Conservation (phyloP, 1,140 invertebrate species). For the silkworm (Bombyx mori) region DNA sequence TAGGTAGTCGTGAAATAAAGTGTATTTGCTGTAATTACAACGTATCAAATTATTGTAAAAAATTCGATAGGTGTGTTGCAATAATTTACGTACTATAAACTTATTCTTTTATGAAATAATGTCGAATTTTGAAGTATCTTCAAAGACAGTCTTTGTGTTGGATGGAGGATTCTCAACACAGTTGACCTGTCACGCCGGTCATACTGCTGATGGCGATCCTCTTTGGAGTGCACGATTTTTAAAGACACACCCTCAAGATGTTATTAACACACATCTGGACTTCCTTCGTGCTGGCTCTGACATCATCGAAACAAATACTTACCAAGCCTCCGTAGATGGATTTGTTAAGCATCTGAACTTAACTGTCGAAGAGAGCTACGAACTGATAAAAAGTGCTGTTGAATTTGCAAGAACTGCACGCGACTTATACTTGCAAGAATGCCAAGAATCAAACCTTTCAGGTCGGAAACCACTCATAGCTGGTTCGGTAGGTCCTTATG, state of each 20-base stretch:
- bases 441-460: slow-evolving; percentile 19
- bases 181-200: slow-evolving; percentile 76
- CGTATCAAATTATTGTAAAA: too few relatives aligned
- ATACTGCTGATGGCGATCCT: slow-evolving; percentile 79
- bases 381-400: slow-evolving; percentile 80
- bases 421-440: slow-evolving; percentile 70
- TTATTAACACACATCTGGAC: slow-evolving; percentile 83
- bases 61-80: too few relatives aligned
- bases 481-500: slow-evolving; percentile 92
- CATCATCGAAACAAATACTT: slow-evolving; percentile 88
- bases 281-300: slow-evolving; percentile 86
- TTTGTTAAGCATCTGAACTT: slow-evolving; percentile 80
- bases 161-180: slow-evolving; percentile 87
- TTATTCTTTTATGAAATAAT: too few relatives aligned
- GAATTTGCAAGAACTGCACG: slow-evolving; percentile 76
- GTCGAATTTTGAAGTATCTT: too few relatives aligned
- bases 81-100: too few relatives aligned
- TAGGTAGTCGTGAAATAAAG: too few relatives aligned
- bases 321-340: slow-evolving; percentile 87
- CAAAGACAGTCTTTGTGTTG: slow-evolving; percentile 67
- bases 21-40: too few relatives aligned
- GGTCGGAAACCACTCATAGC: slow-evolving; percentile 72
- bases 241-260: slow-evolving; percentile 76
- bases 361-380: slow-evolving; percentile 73
- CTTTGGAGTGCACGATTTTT: slow-evolving; percentile 86